Evolutionary conservation across 2,113 vertebrate genomes (phyloP), one percentile per base, ranked within the genome.

Genomic region (Percopsis transmontana): DNA sequence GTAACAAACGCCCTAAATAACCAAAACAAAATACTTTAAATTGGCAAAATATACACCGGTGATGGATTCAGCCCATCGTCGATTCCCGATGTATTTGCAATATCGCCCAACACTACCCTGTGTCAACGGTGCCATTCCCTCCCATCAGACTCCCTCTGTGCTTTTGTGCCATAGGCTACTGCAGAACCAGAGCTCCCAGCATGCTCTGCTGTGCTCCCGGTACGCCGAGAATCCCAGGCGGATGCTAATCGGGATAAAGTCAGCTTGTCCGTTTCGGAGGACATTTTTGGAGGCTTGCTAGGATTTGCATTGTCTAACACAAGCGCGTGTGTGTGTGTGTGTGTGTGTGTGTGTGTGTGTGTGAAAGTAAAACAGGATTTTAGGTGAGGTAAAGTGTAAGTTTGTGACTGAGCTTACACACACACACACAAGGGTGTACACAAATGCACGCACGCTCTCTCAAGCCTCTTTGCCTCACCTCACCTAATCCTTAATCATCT

Each of bases 401-500:
- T 48, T 42, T 38, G 12, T 33, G 27, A 33, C 27, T 33, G 27
- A 33, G 27, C 27, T 33, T 5, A 11, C 58, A 27, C 42, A 47
- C 58, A 24, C 44, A 47, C 59, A 69, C 66, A 66, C 42, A 44
- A 48, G 51, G 23, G 52, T 39, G 50, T 50, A 56, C 39, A 3
- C 53, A 73, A 42, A 52, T 48, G 42, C 63, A 61, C 61, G 39
- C 65, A 62, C 62, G 24, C 45, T 45, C 42, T 63, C 63, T 72
- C 68, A 70, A 76, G 52, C 67, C 52, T 69, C 72, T 68, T 24
- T 70, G 58, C 73, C 33, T 69, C n/a, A 20, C 52, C 42, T 39
- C 42, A 58, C 39, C 83, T 71, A 79, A 87, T 85, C 73, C 72
- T 54, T 84, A 83, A 85, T 84, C 75, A n/a, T n/a, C n/a, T n/a